Conservation (phyloP, 2,113 vertebrate genomes). For the Anhinga anhinga region DNA sequence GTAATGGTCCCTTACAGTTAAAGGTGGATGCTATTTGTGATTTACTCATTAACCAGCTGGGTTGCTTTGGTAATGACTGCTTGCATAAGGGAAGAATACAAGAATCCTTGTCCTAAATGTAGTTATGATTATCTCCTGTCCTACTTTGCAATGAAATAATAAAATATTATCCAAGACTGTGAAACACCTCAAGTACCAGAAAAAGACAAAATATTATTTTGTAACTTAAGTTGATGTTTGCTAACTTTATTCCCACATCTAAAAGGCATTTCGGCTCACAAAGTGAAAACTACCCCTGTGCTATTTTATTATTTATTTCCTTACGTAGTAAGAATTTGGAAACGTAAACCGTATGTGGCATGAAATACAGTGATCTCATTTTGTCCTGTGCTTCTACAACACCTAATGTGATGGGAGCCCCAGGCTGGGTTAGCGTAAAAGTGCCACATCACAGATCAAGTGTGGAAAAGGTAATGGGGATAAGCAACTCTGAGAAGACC, state of each 20-base stretch:
- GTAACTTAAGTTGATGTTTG: background rate
- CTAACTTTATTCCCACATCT: background rate
- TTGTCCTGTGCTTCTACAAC: background rate
- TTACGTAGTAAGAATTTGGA: background rate
- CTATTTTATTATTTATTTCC: background rate
- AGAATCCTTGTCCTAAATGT: background rate
- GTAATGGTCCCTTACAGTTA: background rate
- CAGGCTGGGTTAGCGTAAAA: background rate
- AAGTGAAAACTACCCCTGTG: background rate
- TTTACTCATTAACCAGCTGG: background rate
- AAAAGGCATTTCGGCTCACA: background rate
- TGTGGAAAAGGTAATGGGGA: background rate
- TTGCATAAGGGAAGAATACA: background rate
- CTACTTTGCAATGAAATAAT: background rate
- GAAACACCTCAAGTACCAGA: background rate
- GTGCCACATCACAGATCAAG: background rate
- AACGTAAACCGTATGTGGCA: background rate
- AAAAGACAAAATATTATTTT: background rate
- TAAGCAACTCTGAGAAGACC: background rate
- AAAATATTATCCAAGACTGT: background rate
- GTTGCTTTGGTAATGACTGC: background rate
- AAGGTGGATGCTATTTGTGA: background rate
- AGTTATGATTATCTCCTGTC: background rate
- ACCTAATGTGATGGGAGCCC: background rate
- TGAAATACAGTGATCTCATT: background rate